Evolutionary conservation across 2,888 invertebrate genomes (phyloP).

Genomic region (Drosophila sordidapex): DNA sequence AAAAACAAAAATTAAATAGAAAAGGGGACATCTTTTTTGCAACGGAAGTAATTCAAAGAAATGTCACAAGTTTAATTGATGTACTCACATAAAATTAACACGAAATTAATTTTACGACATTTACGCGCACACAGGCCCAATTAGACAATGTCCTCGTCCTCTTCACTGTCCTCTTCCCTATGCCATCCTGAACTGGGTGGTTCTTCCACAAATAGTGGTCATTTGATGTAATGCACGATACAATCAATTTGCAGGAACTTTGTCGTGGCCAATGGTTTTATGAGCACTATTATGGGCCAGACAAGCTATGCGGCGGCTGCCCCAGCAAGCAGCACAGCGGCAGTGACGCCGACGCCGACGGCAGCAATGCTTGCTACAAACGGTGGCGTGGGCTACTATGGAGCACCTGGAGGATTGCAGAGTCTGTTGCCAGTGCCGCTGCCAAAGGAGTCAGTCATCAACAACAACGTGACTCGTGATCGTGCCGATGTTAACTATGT

Average conservation of each 20-base stretch:
- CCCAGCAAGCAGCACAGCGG: constrained; percentile 25
- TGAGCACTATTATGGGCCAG: constrained; percentile 85
- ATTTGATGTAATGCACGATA: constrained; percentile 60
- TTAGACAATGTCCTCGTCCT: constrained; percentile 52
- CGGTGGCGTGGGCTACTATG: constrained; percentile 55
- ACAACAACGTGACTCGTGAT: constrained; percentile 37
- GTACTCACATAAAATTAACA: constrained; percentile 82
- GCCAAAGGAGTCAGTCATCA: constrained; percentile 55
- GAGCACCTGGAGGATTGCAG: constrained; percentile 84
- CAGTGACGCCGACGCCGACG: constrained; percentile 27
- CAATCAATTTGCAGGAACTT: constrained; percentile 86
- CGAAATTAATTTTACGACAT: constrained; percentile 83
- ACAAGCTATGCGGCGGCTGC: constrained; percentile 77
- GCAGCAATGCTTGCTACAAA: constrained; percentile 37
- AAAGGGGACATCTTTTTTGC: constrained; percentile 47
- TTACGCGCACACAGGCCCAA: constrained; percentile 77
- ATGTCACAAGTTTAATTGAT: constrained; percentile 79
- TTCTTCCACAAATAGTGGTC: constrained; percentile 20
- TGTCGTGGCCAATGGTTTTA: constrained; percentile 88
- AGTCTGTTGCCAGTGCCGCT: constrained; percentile 74
- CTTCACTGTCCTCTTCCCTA: not conserved
- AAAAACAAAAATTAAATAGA: not conserved
- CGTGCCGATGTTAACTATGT: constrained; percentile 66
- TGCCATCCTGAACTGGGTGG: constrained; percentile 7
- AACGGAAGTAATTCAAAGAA: constrained; percentile 78